These are phyloP conservation scores for Xylocopa sonorina DNA, from an alignment of 1,140 invertebrate species.

Conservation along the genomic window DNA sequence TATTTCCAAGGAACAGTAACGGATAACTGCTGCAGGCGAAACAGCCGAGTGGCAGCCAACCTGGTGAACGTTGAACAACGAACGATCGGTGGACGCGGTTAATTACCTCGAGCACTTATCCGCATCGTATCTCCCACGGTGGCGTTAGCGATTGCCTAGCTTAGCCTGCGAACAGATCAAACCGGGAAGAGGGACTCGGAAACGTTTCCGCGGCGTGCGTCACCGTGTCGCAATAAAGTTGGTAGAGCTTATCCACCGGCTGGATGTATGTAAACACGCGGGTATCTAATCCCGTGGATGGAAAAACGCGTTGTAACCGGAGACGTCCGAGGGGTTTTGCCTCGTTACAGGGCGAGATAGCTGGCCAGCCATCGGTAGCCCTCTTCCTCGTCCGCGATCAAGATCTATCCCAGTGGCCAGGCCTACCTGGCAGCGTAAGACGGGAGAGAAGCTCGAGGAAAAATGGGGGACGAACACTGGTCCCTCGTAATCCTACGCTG, in stretches of 20 bases:
- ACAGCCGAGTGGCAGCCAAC: no score
- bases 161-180: not conserved
- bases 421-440: not conserved
- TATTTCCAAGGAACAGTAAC: no score
- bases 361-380: not conserved
- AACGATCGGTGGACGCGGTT: not conserved
- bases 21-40: no score
- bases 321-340: constrained; percentile 27
- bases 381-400: constrained; percentile 14
- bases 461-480: not conserved
- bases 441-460: not conserved
- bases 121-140: not conserved
- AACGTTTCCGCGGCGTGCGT: not conserved
- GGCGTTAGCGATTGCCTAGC: not conserved
- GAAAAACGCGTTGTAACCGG: constrained; percentile 22
- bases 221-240: constrained; percentile 31
- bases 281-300: constrained; percentile 10
- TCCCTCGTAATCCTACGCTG: constrained; percentile 8
- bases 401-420: constrained; percentile 6
- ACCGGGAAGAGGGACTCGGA: constrained; percentile 4
- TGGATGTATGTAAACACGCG: constrained; percentile 15
- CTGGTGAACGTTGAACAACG: no score
- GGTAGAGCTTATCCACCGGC: not conserved
- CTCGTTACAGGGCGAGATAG: constrained; percentile 24
- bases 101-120: constrained; percentile 21